Evolutionary conservation across 2,113 vertebrate species (phyloP), one percentile per base, ranked within the genome.

Genomic region (Reinhardtius hippoglossoides): DNA sequence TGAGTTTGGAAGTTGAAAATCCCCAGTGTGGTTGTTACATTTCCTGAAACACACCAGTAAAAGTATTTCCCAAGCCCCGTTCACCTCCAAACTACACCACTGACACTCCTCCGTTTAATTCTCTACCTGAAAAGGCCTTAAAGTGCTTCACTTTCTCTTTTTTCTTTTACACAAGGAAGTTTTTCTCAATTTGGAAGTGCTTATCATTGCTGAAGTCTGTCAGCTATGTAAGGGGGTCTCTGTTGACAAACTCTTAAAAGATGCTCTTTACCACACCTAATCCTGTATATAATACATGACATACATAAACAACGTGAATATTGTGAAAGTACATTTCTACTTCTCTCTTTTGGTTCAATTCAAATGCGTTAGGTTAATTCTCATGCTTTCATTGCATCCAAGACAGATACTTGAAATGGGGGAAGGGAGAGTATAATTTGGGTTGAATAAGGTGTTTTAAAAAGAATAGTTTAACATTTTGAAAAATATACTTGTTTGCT

Each of bases 371-470:
- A 7, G 31, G 31, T 70, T 69, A 21, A 71, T 81, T 80, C 23
- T 89, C 88, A 90, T 92, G 88, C 88, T 91, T 85, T 78, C 55
- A 54, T 73, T 82, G 67, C 83, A 85, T 79, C 82, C 78, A 84
- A 74, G 60, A 85, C 76, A 77, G 69, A 83, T 61, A 80, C 44
- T 86, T 77, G 57, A 84, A 72, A 74, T 14, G 37, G 61, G 62
- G 66, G 14, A 24, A 50, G 58, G 50, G 60, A 35, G 56, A 66
- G 18, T 69, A 76, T 56, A 55, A 74, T 78, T 78, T 80, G 35
- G 58, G 64, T 46, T 60, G 23, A 61, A 75, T 21, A 12, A 66
- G 40, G 9, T 50, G 60, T 58, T 54, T 84, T 60, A 37, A 77
- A 82, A 81, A 61, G 27, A 76, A 71, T 10, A 71, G 65, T 66